These are phyloP conservation scores for Redunca redunca DNA, from an alignment of 2,113 vertebrate genomes.

Conservation along the genomic window DNA sequence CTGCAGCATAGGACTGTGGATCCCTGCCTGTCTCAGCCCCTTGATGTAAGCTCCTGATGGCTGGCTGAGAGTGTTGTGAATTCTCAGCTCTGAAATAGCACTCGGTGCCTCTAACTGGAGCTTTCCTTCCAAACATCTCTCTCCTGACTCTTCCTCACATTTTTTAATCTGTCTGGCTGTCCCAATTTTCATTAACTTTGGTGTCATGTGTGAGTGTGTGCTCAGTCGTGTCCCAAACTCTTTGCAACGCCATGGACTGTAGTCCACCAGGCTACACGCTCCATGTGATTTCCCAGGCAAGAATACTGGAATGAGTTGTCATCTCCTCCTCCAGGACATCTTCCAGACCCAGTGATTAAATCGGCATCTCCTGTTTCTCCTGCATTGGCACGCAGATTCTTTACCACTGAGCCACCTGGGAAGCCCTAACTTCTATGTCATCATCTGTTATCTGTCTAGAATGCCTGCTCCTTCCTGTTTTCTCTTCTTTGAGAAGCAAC, in stretches of 20 bases:
- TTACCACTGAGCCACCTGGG: not conserved
- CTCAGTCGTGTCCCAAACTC: not conserved
- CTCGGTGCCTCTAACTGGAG: fast-evolving
- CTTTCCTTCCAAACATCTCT: not conserved
- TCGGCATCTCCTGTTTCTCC: not conserved
- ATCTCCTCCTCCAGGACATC: not conserved
- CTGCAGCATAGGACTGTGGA: not conserved
- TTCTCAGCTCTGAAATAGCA: not conserved
- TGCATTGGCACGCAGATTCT: not conserved
- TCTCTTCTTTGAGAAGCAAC: not conserved
- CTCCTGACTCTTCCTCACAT: not conserved
- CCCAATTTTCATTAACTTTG: not conserved
- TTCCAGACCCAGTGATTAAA: not conserved
- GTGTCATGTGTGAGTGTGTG: not conserved
- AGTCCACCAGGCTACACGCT: not conserved
- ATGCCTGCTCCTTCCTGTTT: not conserved
- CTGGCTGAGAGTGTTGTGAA: not conserved
- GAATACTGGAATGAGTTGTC: not conserved
- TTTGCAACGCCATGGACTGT: not conserved
- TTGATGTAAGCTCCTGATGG: not conserved
- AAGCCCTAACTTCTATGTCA: not conserved
- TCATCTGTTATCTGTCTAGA: fast-evolving
- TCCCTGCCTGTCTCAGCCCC: not conserved
- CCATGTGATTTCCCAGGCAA: not conserved
- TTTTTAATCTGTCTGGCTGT: not conserved